These are phyloP conservation scores for Dasysyrphus albostriatus DNA, from an alignment of 2,888 invertebrate genomes.

Conservation along the genomic window DNA sequence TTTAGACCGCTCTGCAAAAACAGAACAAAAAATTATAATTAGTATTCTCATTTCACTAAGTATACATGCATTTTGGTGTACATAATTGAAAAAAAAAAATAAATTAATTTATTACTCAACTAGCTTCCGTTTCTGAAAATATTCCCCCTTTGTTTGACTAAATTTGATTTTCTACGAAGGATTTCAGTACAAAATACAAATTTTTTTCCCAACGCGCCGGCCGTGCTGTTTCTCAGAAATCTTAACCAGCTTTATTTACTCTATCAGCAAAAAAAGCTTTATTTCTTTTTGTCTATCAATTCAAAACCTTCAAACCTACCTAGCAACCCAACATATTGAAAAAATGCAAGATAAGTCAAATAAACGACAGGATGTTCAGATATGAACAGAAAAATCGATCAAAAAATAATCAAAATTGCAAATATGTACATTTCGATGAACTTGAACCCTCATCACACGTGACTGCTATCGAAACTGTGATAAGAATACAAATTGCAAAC, in stretches of 20 bases:
- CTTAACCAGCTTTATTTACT: too few relatives aligned
- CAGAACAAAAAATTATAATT: not conserved
- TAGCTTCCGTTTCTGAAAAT: not conserved
- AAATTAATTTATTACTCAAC: not conserved
- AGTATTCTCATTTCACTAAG: not conserved
- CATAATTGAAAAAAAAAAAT: too few relatives aligned
- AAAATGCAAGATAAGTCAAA: too few relatives aligned
- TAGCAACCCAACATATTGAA: too few relatives aligned
- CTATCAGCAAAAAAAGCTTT: too few relatives aligned
- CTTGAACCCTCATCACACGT: not conserved
- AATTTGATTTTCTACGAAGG: too few relatives aligned
- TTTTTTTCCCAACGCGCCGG: too few relatives aligned
- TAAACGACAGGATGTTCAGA: not conserved
- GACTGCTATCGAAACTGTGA: not conserved
- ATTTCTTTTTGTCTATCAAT: too few relatives aligned
- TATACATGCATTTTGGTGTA: not conserved
- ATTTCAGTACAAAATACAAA: too few relatives aligned
- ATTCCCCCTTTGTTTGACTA: not conserved
- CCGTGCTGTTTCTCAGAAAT: too few relatives aligned
- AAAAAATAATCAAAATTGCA: not conserved
- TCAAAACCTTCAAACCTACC: too few relatives aligned
- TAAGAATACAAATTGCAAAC: not conserved
- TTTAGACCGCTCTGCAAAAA: constrained; percentile 90
- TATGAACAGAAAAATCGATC: not conserved
- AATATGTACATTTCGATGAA: not conserved